phyloP scores from a whole-genome alignment of 2,113 vertebrate genomes.

The Scalopus aquaticus region DNA sequence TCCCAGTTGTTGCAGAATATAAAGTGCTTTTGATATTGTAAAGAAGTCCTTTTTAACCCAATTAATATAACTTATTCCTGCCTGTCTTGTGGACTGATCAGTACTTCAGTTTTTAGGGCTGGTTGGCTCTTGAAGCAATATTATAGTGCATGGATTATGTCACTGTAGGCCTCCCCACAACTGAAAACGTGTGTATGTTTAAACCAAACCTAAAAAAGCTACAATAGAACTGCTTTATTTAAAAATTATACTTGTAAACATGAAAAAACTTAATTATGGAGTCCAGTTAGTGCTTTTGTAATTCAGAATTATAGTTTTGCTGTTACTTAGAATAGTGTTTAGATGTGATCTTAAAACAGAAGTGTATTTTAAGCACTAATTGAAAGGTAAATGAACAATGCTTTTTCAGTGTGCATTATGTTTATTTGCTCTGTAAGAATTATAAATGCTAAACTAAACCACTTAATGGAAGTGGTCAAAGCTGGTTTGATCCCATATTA shows the following conservation, averaged over 20 bases:
- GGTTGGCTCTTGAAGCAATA: neutral
- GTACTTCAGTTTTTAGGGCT: neutral
- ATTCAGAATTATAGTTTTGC: constrained; percentile 64
- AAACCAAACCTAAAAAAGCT: neutral
- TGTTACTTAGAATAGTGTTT: constrained; percentile 47
- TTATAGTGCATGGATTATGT: neutral
- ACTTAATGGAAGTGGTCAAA: neutral
- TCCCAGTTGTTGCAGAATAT: neutral
- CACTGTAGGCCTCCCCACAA: neutral
- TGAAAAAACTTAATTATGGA: neutral
- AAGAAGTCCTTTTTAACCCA: neutral
- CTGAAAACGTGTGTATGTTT: neutral
- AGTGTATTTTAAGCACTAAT: constrained; percentile 30
- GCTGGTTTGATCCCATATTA: neutral
- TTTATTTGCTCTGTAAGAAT: neutral
- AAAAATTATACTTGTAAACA: neutral
- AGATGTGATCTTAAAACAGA: constrained; percentile 52
- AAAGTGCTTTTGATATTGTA: neutral
- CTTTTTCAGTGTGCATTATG: neutral
- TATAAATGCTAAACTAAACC: neutral
- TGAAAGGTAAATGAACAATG: constrained; percentile 1
- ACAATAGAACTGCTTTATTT: constrained; percentile 18
- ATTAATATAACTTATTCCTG: neutral
- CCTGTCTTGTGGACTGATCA: neutral
- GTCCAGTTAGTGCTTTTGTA: constrained; percentile 27